A percentile compares a stretch with the other conserved stretches of the same genome.
phyloP scores from a whole-genome alignment of 2,888 invertebrate genomes.

The Drosophila nr. perissopoda region DNA sequence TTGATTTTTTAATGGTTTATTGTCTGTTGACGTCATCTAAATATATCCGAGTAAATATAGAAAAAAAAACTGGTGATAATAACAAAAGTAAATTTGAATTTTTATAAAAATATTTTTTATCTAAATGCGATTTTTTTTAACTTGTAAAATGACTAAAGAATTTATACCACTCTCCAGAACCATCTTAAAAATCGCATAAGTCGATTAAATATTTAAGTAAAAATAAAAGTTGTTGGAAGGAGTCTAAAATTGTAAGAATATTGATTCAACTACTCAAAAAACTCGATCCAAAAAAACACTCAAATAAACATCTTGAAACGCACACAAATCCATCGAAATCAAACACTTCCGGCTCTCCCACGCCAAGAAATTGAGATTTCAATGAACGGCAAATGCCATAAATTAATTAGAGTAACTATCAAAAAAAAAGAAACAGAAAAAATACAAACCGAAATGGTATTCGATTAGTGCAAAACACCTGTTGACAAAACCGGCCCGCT shows the following conservation, averaged over 20 bases:
- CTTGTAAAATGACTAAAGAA: too few relatives aligned
- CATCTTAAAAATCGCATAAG: neutral
- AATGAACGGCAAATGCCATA: conserved; percentile 54
- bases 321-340: conserved; percentile 6
- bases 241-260: neutral
- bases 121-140: neutral
- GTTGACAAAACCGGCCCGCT: conserved; percentile 68
- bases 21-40: neutral
- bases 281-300: neutral
- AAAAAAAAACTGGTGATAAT: neutral
- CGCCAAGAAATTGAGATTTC: conserved; percentile 31
- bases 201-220: neutral
- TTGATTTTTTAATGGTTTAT: neutral
- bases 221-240: neutral
- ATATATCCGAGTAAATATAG: neutral
- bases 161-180: neutral
- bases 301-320: neutral
- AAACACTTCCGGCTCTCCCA: conserved; percentile 58
- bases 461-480: conserved; percentile 80
- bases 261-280: neutral
- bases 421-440: conserved; percentile 2
- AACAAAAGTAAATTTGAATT: neutral
- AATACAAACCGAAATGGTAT: conserved; percentile 24
- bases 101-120: neutral
- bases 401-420: conserved; percentile 76